These are phyloP conservation scores for Melanaphis sacchari DNA, from an alignment of 1,140 invertebrate genomes.

Conservation along the genomic window DNA sequence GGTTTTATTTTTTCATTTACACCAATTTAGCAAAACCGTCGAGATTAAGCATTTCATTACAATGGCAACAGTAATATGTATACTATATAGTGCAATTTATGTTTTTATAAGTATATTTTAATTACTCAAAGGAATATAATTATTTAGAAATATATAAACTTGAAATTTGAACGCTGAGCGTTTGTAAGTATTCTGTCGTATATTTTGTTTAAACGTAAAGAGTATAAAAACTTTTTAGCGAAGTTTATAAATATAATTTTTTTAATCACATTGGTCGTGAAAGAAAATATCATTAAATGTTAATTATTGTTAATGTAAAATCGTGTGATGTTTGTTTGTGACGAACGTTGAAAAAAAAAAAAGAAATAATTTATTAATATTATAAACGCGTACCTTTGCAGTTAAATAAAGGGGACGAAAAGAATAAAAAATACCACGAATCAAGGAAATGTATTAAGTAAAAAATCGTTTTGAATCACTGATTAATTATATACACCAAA, in stretches of 20 bases:
- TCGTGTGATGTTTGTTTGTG: background rate
- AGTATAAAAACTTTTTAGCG: background rate
- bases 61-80: background rate
- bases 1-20: background rate
- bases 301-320: background rate
- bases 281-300: background rate
- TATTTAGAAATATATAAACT: background rate
- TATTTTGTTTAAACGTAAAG: background rate
- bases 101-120: background rate
- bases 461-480: background rate
- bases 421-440: background rate
- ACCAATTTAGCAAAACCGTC: background rate
- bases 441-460: background rate
- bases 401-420: background rate
- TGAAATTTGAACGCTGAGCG: background rate
- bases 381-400: background rate
- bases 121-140: background rate
- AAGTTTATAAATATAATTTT: slow-evolving; percentile 4
- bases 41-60: background rate
- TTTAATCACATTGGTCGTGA: background rate
- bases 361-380: background rate
- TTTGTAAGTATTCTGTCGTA: background rate
- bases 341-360: background rate
- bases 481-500: background rate
- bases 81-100: background rate